These are phyloP conservation scores for Macropis europaea DNA, from an alignment of 2,888 invertebrate genomes.

Conservation along the genomic window DNA sequence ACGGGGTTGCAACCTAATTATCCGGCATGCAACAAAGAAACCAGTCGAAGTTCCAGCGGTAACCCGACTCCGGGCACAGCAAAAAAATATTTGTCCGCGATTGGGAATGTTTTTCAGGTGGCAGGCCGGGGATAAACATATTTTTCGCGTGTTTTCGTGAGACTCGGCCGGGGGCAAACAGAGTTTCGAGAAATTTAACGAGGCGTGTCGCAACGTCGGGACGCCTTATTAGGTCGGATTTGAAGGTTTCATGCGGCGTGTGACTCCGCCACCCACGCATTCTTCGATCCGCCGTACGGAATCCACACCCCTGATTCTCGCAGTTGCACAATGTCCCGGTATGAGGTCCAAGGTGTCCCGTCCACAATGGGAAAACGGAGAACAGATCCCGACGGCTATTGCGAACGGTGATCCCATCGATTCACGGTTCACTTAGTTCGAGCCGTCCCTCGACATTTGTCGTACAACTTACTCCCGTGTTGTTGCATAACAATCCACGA, in stretches of 20 bases:
- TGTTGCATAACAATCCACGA: conserved; percentile 78
- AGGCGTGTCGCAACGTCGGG: conserved; percentile 35
- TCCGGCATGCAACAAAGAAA: no score
- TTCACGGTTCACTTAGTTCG: conserved; percentile 79
- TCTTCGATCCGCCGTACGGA: conserved; percentile 66
- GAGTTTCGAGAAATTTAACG: conserved; percentile 38
- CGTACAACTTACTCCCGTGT: conserved; percentile 77
- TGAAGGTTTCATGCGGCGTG: conserved; percentile 34
- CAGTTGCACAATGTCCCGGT: conserved; percentile 75
- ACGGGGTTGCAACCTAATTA: no score
- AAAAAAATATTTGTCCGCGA: background rate
- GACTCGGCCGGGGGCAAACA: background rate
- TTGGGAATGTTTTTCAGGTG: background rate
- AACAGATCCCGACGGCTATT: conserved; percentile 56
- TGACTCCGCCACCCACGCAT: conserved; percentile 72
- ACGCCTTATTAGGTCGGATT: conserved; percentile 57
- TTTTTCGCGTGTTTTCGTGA: background rate
- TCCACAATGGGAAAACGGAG: conserved; percentile 58
- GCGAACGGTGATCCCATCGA: conserved; percentile 67
- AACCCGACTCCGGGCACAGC: no score
- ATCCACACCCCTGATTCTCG: conserved; percentile 69
- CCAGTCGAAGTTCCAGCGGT: no score
- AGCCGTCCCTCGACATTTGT: conserved; percentile 77
- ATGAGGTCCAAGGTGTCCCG: conserved; percentile 78
- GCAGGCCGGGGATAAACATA: background rate